Evolutionary conservation across 2,888 invertebrate species (phyloP).

Genomic region (Deroplatys truncata): DNA sequence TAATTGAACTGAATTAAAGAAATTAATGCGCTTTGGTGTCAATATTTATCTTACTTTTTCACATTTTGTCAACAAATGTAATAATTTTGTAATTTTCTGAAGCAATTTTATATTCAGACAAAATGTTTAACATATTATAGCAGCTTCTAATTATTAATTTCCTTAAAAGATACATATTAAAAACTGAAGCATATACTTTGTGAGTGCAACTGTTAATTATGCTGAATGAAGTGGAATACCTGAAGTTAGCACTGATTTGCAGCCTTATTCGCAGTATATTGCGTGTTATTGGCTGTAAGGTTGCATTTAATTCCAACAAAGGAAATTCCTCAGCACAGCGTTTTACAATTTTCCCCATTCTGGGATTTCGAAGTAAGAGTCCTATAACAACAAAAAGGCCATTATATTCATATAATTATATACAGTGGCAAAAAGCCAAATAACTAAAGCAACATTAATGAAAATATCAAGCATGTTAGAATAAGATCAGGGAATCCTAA

Average conservation of each 20-base stretch:
- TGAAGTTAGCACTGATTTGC: slow-evolving; percentile 66
- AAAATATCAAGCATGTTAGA: too few species aligned
- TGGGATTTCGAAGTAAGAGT: slow-evolving; percentile 68
- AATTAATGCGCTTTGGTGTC: too few species aligned
- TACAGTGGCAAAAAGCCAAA: too few species aligned
- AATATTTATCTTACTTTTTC: not conserved
- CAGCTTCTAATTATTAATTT: not conserved
- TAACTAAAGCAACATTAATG: too few species aligned
- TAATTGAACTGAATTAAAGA: too few species aligned
- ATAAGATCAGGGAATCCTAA: too few species aligned
- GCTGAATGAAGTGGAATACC: slow-evolving; percentile 31
- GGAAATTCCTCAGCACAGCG: slow-evolving; percentile 86
- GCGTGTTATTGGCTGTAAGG: slow-evolving; percentile 91
- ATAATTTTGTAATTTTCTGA: not conserved
- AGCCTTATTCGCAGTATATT: slow-evolving; percentile 82
- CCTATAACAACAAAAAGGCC: slow-evolving; percentile 44
- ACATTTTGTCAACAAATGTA: not conserved
- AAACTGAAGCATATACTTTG: not conserved
- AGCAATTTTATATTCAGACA: not conserved
- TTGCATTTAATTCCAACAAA: slow-evolving; percentile 72
- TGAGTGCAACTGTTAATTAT: not conserved
- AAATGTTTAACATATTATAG: not conserved
- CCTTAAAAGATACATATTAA: not conserved
- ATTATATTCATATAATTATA: too few species aligned
- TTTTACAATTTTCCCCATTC: slow-evolving; percentile 71